phyloP scores from a whole-genome alignment of 2,888 invertebrate species.

The Tetramorium bicarinatum region DNA sequence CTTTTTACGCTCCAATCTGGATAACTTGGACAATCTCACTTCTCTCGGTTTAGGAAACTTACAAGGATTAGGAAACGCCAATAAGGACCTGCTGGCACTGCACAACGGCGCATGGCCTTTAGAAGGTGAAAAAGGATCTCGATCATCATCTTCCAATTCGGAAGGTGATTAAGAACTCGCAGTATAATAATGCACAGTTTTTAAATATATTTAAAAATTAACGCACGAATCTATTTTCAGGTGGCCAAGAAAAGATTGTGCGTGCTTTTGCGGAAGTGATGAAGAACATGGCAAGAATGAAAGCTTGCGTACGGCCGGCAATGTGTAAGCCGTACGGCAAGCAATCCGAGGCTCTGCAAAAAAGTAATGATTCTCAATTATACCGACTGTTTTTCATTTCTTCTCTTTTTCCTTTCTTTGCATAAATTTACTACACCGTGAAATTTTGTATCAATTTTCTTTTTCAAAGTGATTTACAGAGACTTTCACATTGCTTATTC shows the following conservation, averaged over 20 bases:
- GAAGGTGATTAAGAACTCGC: conserved; percentile 81
- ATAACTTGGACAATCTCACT: conserved; percentile 90
- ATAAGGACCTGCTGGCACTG: conserved; percentile 90
- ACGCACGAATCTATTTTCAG: conserved; percentile 70
- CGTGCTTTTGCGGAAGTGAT: conserved; percentile 95
- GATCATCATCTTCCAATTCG: conserved; percentile 82
- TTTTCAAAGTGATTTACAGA: conserved; percentile 2
- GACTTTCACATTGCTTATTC: conserved; percentile 12
- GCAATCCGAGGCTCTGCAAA: conserved; percentile 95
- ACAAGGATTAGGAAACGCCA: conserved; percentile 84
- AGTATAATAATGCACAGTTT: neutral
- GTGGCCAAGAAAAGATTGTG: conserved; percentile 94
- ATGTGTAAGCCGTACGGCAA: conserved; percentile 97
- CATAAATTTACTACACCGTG: neutral
- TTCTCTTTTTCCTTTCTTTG: neutral
- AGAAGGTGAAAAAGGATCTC: conserved; percentile 81
- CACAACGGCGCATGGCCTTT: conserved; percentile 90
- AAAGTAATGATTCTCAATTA: conserved; percentile 88
- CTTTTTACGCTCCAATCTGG: conserved; percentile 91
- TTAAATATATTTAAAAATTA: neutral
- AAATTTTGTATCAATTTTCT: neutral
- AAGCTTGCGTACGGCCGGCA: conserved; percentile 94
- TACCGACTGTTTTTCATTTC: neutral
- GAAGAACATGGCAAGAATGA: conserved; percentile 96
- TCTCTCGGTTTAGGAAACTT: conserved; percentile 82